Evolutionary conservation across 1,140 invertebrate genomes (phyloP).

Genomic region (Atta colombica): DNA sequence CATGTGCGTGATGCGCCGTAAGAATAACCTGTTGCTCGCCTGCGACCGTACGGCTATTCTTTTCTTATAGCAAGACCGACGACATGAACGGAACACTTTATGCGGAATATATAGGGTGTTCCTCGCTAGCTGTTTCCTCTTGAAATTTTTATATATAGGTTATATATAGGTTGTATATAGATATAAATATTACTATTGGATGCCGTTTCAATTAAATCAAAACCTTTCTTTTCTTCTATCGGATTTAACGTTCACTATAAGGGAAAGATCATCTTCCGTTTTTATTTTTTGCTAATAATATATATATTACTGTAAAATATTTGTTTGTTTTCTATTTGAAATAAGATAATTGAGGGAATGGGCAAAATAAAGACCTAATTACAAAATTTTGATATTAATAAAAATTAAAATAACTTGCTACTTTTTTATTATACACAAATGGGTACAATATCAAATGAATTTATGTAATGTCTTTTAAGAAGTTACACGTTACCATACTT

Average conservation of each 20-base stretch:
- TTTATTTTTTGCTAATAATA: background rate
- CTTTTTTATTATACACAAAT: too few relatives aligned
- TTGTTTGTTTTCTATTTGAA: background rate
- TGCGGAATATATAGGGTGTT: constrained; percentile 27
- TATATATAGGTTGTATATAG: background rate
- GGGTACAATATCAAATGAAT: too few relatives aligned
- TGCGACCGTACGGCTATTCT: constrained; percentile 40
- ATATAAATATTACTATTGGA: too few relatives aligned
- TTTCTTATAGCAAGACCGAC: constrained; percentile 12
- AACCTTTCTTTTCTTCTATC: background rate
- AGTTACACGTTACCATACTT: too few relatives aligned
- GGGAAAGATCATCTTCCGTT: background rate
- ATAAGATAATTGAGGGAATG: background rate
- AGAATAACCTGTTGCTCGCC: constrained; percentile 68
- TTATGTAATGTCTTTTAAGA: too few relatives aligned
- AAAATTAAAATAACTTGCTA: too few relatives aligned
- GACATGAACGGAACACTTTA: constrained; percentile 27
- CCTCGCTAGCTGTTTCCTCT: background rate
- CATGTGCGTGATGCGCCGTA: constrained; percentile 4
- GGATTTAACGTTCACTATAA: background rate
- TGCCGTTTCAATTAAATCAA: background rate
- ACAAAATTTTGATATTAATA: too few relatives aligned
- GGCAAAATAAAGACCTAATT: too few relatives aligned
- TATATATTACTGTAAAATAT: background rate
- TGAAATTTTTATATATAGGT: too few relatives aligned